These are phyloP conservation scores for Chaetophractus vellerosus DNA, from an alignment of 2,797 vertebrate genomes.

Conservation along the genomic window DNA sequence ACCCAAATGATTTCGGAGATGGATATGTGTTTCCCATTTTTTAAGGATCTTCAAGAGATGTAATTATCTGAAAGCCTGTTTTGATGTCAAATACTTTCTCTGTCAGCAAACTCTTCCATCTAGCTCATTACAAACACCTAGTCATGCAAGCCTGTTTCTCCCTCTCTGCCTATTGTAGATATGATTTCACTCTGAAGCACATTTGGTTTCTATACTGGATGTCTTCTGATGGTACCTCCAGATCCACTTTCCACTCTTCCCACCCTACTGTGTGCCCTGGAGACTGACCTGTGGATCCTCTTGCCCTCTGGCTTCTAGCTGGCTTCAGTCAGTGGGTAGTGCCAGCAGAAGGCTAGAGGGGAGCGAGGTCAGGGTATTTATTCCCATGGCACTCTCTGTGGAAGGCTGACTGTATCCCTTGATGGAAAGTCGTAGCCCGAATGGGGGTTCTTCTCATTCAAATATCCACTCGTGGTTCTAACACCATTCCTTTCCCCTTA, in stretches of 20 bases:
- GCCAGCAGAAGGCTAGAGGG: not conserved
- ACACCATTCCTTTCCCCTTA: not conserved
- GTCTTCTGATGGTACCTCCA: not conserved
- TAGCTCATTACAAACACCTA: not conserved
- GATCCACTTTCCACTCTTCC: not conserved
- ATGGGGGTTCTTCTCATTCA: not conserved
- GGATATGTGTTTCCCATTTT: constrained; percentile 64
- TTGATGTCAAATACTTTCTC: constrained; percentile 52
- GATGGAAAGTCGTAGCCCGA: not conserved
- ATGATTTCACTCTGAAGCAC: not conserved
- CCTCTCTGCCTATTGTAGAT: not conserved
- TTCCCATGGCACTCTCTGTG: not conserved
- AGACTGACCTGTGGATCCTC: not conserved
- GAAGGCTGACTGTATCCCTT: not conserved
- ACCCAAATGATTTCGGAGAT: constrained; percentile 46
- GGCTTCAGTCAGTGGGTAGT: not conserved
- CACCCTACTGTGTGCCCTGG: not conserved
- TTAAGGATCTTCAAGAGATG: constrained; percentile 60
- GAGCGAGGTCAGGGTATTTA: not conserved
- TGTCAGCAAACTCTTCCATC: constrained; percentile 41
- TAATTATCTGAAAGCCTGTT: constrained; percentile 55
- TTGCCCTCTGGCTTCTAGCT: not conserved
- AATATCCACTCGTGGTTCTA: not conserved
- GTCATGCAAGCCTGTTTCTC: not conserved
- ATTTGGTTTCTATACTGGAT: not conserved